phyloP scores from a whole-genome alignment of 1,140 invertebrate species.

The Cherax quadricarinatus region DNA sequence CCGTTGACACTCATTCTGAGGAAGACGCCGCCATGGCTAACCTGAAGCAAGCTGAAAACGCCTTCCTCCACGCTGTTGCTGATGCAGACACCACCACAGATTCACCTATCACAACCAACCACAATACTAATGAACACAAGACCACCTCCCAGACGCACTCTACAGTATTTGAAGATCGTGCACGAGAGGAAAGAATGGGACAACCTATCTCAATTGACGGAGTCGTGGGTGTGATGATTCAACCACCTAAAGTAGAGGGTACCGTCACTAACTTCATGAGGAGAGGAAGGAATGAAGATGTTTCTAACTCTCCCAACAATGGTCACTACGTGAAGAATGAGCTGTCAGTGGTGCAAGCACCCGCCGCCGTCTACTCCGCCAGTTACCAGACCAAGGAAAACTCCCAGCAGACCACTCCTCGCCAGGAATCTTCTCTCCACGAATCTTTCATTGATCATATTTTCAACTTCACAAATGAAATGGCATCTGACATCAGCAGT shows the following conservation, averaged over 20 bases:
- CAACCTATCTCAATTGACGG: slow-evolving; percentile 21
- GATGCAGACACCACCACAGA: neutral
- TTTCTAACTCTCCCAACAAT: slow-evolving; percentile 12
- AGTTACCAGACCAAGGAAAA: neutral
- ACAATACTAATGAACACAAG: neutral
- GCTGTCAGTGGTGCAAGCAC: slow-evolving; percentile 19
- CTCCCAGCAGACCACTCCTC: neutral
- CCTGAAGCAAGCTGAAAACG: slow-evolving; percentile 12
- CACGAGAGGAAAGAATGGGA: neutral
- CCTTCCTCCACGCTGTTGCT: neutral
- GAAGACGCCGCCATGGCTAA: slow-evolving; percentile 23
- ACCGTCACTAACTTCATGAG: slow-evolving; percentile 36
- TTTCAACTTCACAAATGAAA: slow-evolving; percentile 50
- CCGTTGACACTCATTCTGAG: neutral
- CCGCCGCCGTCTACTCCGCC: slow-evolving; percentile 16
- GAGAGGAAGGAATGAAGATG: neutral
- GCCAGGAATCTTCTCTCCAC: neutral
- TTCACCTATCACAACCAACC: neutral
- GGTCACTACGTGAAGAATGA: slow-evolving; percentile 51
- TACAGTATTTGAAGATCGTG: neutral
- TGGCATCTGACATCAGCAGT: slow-evolving; percentile 33
- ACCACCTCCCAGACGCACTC: neutral
- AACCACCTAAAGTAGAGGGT: slow-evolving; percentile 39
- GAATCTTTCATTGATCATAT: slow-evolving; percentile 37
- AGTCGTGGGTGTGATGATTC: slow-evolving; percentile 35